Evolutionary conservation across 2,797 vertebrate genomes (phyloP), one percentile per base, ranked within the genome.

Genomic region (Choloepus didactylus): DNA sequence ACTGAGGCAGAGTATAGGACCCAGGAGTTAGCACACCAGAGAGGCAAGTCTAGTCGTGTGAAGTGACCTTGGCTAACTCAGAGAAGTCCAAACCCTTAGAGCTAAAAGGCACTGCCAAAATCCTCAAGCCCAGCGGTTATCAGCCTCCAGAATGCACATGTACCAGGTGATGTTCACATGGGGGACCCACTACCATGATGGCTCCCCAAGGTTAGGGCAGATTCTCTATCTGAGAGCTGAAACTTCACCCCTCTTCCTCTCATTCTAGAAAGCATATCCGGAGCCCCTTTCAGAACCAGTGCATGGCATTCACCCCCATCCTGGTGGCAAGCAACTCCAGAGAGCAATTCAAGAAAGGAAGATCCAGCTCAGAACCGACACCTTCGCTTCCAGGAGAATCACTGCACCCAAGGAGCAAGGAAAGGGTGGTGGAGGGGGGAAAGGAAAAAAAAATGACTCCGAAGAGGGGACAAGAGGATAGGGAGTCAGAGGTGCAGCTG

Each of bases 241-340:
- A 80, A 62, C 38, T 79, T 87, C 69, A 88, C 10, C 35, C 70
- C 14, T 73, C 73, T 89, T 73, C 89, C 31, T 89, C 72, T 31
- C 54, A 67, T 35, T 73, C 38, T 76, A 84, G 77, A 92, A 89
- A 94, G 14, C 5, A 23, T 8, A 35, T 35, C 35, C 35, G 35
- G 35, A 35, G 35, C 35, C 35, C 35, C 35, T 99, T 99, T 98
- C 99, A 99, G 98, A 99, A 99, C 99, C 99, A 99, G 98, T 99
- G 99, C 97, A 99, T 98, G 46, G 99, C 99, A 97, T 99, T 99
- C 98, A 99, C 98, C 97, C 99, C 99, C 99, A 99, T 99, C 46
- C 91, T 91, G 95, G 59, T 80, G 15, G 86, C 79, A 41, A 91
- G 64, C 70, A 41, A 69, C 72, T 87, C 66, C 38, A 5, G 87